Conservation (phyloP, 1,140 invertebrate species). For the Brachionus rotundiformis region DNA sequence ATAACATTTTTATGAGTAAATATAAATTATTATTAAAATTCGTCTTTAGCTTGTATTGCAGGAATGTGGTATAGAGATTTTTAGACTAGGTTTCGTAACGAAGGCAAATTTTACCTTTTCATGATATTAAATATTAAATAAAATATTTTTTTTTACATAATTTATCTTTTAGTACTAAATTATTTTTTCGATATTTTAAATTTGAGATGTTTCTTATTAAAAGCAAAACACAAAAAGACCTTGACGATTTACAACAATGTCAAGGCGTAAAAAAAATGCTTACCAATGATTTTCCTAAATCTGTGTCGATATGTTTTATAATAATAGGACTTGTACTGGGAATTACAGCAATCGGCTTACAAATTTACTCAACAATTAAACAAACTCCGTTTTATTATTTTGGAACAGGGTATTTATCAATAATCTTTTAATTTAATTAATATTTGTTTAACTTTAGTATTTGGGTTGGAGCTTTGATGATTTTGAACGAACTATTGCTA, state of each 20-base stretch:
- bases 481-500: conserved; percentile 4
- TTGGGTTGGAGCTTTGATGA: conserved; percentile 3
- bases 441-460: background rate
- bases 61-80: conserved; percentile 27
- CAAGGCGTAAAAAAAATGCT: conserved; percentile 10
- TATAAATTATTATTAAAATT: background rate
- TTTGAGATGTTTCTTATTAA: conserved; percentile 31
- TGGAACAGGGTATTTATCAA: conserved; percentile 43
- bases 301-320: background rate
- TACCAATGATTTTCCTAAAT: background rate
- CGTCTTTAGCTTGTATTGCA: conserved; percentile 16
- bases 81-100: background rate
- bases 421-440: background rate
- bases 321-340: background rate
- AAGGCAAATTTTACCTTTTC: background rate
- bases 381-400: background rate
- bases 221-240: conserved; percentile 4
- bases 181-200: background rate
- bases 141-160: conserved; percentile 24
- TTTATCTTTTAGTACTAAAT: background rate
- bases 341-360: background rate
- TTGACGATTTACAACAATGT: conserved; percentile 3
- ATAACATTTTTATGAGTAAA: background rate
- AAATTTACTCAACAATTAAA: background rate
- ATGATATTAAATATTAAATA: background rate